Evolutionary conservation across 2,888 invertebrate species (phyloP).

Genomic region (Trimorus sp.): DNA sequence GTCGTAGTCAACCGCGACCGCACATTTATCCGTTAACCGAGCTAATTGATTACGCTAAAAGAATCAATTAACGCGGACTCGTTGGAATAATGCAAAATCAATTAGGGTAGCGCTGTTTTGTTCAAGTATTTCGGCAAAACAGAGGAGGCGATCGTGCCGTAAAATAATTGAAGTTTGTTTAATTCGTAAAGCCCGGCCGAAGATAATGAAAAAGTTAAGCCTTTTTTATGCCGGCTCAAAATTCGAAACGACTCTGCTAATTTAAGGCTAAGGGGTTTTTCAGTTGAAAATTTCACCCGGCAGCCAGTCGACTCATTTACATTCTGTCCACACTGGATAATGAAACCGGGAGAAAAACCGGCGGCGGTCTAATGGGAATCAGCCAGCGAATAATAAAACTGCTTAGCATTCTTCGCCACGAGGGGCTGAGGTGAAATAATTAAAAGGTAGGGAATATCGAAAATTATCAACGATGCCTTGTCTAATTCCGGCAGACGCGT

Average conservation of each 20-base stretch:
- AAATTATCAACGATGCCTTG: slow-evolving; percentile 68
- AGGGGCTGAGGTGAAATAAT: slow-evolving; percentile 76
- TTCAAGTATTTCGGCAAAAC: slow-evolving; percentile 8
- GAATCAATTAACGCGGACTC: too few species aligned
- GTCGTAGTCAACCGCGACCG: too few species aligned
- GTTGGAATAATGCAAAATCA: too few species aligned
- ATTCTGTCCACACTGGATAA: slow-evolving; percentile 79
- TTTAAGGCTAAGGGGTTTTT: slow-evolving; percentile 67
- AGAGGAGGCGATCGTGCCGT: slow-evolving; percentile 25
- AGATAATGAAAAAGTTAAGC: slow-evolving; percentile 61
- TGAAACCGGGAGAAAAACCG: slow-evolving; percentile 80
- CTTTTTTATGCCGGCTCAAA: slow-evolving; percentile 64
- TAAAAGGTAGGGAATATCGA: slow-evolving; percentile 74
- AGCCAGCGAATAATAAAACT: slow-evolving; percentile 80
- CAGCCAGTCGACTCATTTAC: slow-evolving; percentile 76
- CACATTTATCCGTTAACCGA: too few species aligned
- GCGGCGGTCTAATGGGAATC: slow-evolving; percentile 80
- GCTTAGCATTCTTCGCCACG: slow-evolving; percentile 79
- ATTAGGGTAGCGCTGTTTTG: too few species aligned
- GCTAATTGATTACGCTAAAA: too few species aligned
- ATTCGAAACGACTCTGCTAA: slow-evolving; percentile 65
- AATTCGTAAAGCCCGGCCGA: slow-evolving; percentile 42
- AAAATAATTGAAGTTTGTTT: slow-evolving; percentile 51
- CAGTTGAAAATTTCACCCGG: slow-evolving; percentile 72
- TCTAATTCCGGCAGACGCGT: slow-evolving; percentile 53